Evolutionary conservation across 2,888 invertebrate genomes (phyloP).

Genomic region (Cerastis rubricosa): DNA sequence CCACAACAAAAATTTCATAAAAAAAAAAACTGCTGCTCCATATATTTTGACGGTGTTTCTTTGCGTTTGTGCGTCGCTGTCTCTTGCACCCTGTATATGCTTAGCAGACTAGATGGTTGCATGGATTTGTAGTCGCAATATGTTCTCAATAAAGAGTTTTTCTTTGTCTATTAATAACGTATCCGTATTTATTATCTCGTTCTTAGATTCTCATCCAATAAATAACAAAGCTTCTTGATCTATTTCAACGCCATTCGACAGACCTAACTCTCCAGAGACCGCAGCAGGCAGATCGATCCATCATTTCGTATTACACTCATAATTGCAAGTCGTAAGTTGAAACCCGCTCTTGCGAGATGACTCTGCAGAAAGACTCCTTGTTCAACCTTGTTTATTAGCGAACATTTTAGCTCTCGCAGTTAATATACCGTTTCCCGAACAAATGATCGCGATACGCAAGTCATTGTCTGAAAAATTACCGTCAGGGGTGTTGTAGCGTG

Average conservation of each 20-base stretch:
- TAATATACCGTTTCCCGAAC: constrained; percentile 80
- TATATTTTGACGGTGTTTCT: too few species aligned
- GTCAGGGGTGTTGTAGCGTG: constrained; percentile 48
- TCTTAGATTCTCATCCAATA: constrained; percentile 10
- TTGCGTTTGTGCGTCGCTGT: too few species aligned
- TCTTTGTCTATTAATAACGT: neutral
- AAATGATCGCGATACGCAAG: constrained; percentile 80
- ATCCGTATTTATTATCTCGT: neutral
- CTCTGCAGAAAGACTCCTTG: constrained; percentile 59
- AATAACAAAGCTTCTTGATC: constrained; percentile 31
- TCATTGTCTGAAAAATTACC: constrained; percentile 82
- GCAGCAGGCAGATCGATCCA: constrained; percentile 30
- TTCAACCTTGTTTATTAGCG: constrained; percentile 70
- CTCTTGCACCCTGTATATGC: neutral
- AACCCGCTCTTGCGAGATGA: constrained; percentile 61
- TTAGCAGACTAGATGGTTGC: neutral
- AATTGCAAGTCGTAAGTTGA: constrained; percentile 43
- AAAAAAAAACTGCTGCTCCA: too few species aligned
- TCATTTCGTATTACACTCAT: constrained; percentile 46
- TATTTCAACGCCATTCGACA: constrained; percentile 30
- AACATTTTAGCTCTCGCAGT: constrained; percentile 67
- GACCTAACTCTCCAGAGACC: constrained; percentile 10
- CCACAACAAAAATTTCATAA: too few species aligned
- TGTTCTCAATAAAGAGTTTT: neutral
- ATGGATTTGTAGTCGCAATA: neutral